Percentiles rank a stretch among this genome's conserved stretches.
These are phyloP conservation scores for Cecropterus lyciades DNA, from an alignment of 1,140 invertebrate species.

Conservation along the genomic window DNA sequence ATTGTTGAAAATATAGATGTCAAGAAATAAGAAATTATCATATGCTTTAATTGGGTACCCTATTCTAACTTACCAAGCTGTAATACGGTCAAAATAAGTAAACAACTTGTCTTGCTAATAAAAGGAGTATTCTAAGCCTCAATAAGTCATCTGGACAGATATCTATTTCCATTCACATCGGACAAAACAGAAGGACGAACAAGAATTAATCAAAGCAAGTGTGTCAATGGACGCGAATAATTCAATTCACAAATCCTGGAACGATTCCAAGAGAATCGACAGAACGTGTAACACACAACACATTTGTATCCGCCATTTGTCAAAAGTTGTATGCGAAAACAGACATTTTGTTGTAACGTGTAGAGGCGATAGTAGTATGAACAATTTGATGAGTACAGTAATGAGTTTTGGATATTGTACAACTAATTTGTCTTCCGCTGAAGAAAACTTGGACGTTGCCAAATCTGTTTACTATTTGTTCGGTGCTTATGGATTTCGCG, in stretches of 20 bases:
- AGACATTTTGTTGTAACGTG: slow-evolving; percentile 38
- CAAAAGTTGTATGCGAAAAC: slow-evolving; percentile 46
- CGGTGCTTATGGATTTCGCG: slow-evolving; percentile 37
- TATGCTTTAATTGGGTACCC: neutral
- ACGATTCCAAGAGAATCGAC: slow-evolving; percentile 44
- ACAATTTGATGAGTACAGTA: slow-evolving; percentile 41
- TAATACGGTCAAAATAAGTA: slow-evolving; percentile 12
- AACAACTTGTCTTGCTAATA: slow-evolving; percentile 10
- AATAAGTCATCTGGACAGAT: slow-evolving; percentile 31
- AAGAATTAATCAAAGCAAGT: slow-evolving; percentile 52
- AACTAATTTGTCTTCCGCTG: slow-evolving; percentile 47
- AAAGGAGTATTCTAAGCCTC: slow-evolving; percentile 24
- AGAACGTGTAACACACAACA: slow-evolving; percentile 42
- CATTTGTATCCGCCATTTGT: slow-evolving; percentile 43
- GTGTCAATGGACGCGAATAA: slow-evolving; percentile 49
- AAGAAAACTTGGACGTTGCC: slow-evolving; percentile 45
- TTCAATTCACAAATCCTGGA: slow-evolving; percentile 54
- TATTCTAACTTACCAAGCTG: neutral
- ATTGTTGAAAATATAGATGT: too few species aligned
- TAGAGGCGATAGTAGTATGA: slow-evolving; percentile 40
- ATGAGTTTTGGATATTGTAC: slow-evolving; percentile 45
- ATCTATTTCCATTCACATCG: slow-evolving; percentile 36
- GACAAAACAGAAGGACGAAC: slow-evolving; percentile 30
- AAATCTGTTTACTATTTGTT: slow-evolving; percentile 44
- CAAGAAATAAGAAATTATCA: too few species aligned